Evolutionary conservation across 2,888 invertebrate species (phyloP), one percentile per base, ranked within the genome.

Genomic region (Cheilosia urbana): DNA sequence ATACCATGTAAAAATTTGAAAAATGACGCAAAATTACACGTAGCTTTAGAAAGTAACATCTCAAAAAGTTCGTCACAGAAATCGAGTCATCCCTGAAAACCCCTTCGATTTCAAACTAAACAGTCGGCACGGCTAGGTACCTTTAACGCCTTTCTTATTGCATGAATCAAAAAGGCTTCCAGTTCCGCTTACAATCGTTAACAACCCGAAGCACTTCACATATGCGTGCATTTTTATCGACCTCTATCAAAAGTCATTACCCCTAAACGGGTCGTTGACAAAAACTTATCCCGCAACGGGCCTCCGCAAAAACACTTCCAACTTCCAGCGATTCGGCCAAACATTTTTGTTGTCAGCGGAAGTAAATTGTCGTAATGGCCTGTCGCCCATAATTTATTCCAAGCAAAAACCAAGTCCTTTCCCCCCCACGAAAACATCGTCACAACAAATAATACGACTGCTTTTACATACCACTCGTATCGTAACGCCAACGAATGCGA

Each of bases 311-410:
- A 15, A 17, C 45, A 45, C 17, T 45, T 45, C 0, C 15, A 45
- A 45, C 17, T 45, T 45, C 0, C 15, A 45, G 0, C 30, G 30
- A 30, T 30, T n/a, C 15, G 7, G 15, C n/a, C 15, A 7, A 45
- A 17, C 15, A n/a, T 7, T 17, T 17, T 45, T 17, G n/a, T 7
- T 45, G 45, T 45, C 45, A 0, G n/a, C 45, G 45, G 45, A 45
- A 45, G 17, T 17, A n/a, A 45, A 45, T 45, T 45, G 45, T 45
- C 17, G n/a, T 45, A 45, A 45, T 45, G n/a, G 45, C 45, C 45
- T 45, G 45, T 45, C 45, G 45, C 7, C 17, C n/a, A 17, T 45
- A 45, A n/a, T 45, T 45, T 45, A 45, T 45, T 45, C 45, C 45
- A 6, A 17, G 7, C 45, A 45, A 37, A 37, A 27, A n/a, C 2